Evolutionary conservation across 2,113 vertebrate species (phyloP).

Genomic region (Tachysurus fulvidraco): DNA sequence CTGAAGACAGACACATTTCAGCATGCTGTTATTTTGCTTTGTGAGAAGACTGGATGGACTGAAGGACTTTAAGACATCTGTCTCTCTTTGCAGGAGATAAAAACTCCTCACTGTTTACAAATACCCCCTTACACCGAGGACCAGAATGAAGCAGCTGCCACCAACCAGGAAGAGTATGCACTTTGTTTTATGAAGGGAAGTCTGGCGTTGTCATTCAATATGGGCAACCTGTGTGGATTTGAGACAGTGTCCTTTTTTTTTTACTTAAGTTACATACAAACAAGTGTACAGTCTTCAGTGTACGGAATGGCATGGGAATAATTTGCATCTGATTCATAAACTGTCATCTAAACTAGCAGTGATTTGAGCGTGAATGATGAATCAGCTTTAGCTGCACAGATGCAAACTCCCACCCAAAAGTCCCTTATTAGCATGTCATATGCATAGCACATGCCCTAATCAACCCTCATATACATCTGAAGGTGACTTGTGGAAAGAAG

Average conservation of each 20-base stretch:
- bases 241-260: not conserved
- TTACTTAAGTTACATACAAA: not conserved
- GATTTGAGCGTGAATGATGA: not conserved
- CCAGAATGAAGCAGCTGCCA: conserved; percentile 25
- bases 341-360: not conserved
- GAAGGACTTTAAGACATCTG: conserved; percentile 44
- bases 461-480: not conserved
- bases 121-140: conserved; percentile 24
- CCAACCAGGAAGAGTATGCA: not conserved
- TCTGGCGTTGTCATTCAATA: not conserved
- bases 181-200: not conserved
- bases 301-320: not conserved
- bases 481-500: not conserved
- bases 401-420: not conserved
- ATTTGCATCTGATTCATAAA: not conserved
- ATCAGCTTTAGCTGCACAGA: not conserved
- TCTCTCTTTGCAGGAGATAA: conserved; percentile 34
- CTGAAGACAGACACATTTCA: conserved; percentile 5
- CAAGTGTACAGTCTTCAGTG: not conserved
- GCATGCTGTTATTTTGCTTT: conserved; percentile 1
- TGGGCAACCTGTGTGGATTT: not conserved
- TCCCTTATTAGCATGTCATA: not conserved
- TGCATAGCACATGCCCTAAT: not conserved
- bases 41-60: not conserved
- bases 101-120: conserved; percentile 37